Conservation (phyloP, 35 echinoderm and acorn worm genomes). For the Ptychodera flava region DNA sequence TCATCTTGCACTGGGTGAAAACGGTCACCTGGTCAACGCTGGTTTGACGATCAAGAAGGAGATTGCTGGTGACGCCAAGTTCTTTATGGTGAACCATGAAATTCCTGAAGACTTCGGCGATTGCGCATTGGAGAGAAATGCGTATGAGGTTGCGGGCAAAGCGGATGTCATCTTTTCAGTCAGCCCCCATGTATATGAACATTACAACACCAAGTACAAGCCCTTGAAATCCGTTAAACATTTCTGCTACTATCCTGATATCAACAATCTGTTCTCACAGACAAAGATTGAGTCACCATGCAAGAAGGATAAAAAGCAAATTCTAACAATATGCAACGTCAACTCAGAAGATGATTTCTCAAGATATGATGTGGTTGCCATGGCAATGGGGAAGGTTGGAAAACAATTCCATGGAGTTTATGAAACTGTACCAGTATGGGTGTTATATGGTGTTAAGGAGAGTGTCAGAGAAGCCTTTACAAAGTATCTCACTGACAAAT, state of each 20-base stretch:
- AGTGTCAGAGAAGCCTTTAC: background rate
- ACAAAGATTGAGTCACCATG: background rate
- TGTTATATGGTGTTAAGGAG: background rate
- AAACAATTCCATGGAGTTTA: background rate
- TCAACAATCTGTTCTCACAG: background rate
- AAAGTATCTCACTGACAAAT: background rate
- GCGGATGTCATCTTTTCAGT: background rate
- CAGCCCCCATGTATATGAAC: background rate
- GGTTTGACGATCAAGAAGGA: background rate
- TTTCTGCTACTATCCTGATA: background rate
- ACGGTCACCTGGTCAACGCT: background rate
- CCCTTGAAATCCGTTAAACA: background rate
- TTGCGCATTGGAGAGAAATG: background rate
- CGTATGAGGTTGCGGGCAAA: background rate
- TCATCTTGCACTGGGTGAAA: background rate
- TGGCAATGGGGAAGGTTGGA: background rate
- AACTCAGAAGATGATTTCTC: background rate
- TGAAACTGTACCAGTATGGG: background rate
- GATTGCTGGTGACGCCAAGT: background rate
- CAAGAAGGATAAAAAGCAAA: background rate
- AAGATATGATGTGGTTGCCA: background rate
- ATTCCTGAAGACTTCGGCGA: background rate
- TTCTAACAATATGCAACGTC: background rate
- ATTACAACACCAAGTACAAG: background rate
- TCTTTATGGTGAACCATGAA: background rate